Evolutionary conservation across 2,797 vertebrate genomes (phyloP), one percentile per base, ranked within the genome.

Genomic region (Chromobotia macracanthus): DNA sequence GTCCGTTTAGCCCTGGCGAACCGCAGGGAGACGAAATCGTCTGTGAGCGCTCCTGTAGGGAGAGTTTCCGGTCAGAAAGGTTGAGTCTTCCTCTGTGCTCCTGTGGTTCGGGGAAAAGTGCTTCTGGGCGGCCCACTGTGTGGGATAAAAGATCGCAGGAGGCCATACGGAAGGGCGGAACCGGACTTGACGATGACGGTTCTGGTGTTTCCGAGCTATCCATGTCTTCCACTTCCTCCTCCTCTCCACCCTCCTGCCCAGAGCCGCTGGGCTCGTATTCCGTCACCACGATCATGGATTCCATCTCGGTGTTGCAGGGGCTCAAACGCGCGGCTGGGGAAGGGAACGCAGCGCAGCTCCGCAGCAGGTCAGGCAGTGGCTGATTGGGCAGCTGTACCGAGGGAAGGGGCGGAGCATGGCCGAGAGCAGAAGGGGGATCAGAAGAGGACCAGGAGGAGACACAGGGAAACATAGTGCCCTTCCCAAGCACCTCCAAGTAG

Each of bases 231-330:
- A 90, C 90, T 88, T 92, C 92, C 85, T 92, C 90, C 35, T 91
- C 88, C 55, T 87, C 84, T 35, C 80, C 82, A 1, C 65, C 81
- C 18, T 83, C 88, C 85, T 89, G 91, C 18, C 88, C 84, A 0
- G 80, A 7, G 0, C 87, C 87, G 48, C 91, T 92, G 0, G 95
- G 86, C 81, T 97, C 96, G 7, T 95, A 95, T 86, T 98, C 96
- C 0, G 96, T 96, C 79, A 97, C 95, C 88, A 97, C 96, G 0
- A 97, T 96, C 86, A 97, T 93, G 11, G 96, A 97, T 89, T 97
- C 97, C 96, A 98, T 98, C 89, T 92, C 84, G 9, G 89, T 88
- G 0, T 87, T 83, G 84, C 90, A 86, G 71, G 80, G 41, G 86
- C 83, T 90, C 64, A 86, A 78, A 81, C 87, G 84, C 16, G 88